Conservation (phyloP, 2,113 vertebrate genomes). For the Pteruthius melanotis region DNA sequence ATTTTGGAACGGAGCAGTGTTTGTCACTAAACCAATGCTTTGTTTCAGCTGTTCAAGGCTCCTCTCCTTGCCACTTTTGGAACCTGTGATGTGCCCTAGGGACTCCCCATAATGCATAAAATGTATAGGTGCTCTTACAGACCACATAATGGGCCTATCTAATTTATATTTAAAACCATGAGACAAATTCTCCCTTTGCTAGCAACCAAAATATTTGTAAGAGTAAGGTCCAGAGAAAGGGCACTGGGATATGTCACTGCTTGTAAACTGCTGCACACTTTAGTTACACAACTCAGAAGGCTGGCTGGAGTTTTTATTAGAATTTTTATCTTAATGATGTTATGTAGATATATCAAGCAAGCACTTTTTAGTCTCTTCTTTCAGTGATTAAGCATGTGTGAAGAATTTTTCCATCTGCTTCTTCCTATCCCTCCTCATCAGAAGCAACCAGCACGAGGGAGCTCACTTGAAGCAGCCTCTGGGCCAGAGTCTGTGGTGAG, state of each 20-base stretch:
- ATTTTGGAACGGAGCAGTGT: neutral
- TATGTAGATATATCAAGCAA: neutral
- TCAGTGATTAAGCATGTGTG: neutral
- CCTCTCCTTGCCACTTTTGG: neutral
- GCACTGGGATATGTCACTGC: accelerated
- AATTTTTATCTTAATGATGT: neutral
- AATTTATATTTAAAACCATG: neutral
- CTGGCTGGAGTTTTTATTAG: neutral
- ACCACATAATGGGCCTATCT: neutral
- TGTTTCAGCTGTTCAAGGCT: neutral
- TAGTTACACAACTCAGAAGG: neutral
- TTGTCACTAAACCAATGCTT: neutral
- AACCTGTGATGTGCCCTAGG: neutral
- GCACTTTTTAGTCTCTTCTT: neutral
- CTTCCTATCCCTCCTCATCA: neutral
- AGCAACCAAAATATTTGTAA: neutral
- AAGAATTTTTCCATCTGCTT: neutral
- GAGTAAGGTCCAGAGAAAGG: neutral
- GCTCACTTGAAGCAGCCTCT: neutral
- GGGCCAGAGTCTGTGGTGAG: neutral
- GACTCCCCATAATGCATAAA: neutral
- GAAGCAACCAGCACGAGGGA: neutral
- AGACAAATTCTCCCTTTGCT: neutral
- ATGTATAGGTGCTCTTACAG: neutral
- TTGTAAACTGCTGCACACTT: neutral